Percentiles rank a stretch among this genome's conserved stretches.
Conservation (phyloP, 2,113 vertebrate genomes). For the Monopterus albus region DNA sequence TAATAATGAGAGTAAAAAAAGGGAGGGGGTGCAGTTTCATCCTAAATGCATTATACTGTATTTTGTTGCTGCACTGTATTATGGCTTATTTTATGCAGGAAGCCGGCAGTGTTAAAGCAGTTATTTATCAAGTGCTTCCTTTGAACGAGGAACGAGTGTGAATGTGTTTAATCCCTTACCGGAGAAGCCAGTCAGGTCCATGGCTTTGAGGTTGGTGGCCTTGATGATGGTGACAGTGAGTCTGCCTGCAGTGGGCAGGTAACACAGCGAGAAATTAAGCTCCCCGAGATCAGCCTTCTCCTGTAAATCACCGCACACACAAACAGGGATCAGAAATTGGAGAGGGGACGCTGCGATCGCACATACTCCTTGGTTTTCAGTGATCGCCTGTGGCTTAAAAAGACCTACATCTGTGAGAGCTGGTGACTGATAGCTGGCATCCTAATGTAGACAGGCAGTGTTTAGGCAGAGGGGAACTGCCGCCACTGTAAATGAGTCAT, state of each 20-base stretch:
- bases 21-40: no score
- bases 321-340: slow-evolving; percentile 39
- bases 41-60: no score
- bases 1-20: no score
- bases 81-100: no score
- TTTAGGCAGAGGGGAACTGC: slow-evolving; percentile 43
- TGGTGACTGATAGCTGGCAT: slow-evolving; percentile 21
- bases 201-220: slow-evolving; percentile 95
- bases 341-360: slow-evolving; percentile 1
- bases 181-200: slow-evolving; percentile 95
- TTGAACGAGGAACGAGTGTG: slow-evolving; percentile 14
- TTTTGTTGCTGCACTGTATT: neutral
- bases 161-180: slow-evolving; percentile 74
- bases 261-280: slow-evolving; percentile 96
- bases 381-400: slow-evolving; percentile 18
- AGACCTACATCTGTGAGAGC: slow-evolving; percentile 41
- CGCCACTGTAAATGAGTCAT: slow-evolving; percentile 68
- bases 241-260: slow-evolving; percentile 93
- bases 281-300: slow-evolving; percentile 96
- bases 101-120: slow-evolving; percentile 1
- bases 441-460: slow-evolving; percentile 54
- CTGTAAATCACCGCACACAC: slow-evolving; percentile 75
- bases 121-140: slow-evolving; percentile 22
- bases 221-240: slow-evolving; percentile 93
- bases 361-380: neutral